Evolutionary conservation across 2,113 vertebrate species (phyloP).

Genomic region (Podiceps cristatus): DNA sequence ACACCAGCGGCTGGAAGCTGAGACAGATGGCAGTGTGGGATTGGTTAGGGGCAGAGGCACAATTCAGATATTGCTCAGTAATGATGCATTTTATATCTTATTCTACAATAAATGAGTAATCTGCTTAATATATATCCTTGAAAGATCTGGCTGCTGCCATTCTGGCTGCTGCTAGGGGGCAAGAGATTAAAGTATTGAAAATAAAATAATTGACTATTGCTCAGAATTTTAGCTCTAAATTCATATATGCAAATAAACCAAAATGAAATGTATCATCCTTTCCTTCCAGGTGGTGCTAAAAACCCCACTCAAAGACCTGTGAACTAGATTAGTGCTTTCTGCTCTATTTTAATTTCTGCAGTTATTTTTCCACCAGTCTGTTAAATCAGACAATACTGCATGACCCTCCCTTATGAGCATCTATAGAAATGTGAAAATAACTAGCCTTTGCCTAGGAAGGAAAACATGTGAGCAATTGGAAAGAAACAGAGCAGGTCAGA

Average conservation of each 20-base stretch:
- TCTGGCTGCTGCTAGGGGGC: neutral
- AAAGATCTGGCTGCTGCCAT: neutral
- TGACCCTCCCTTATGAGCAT: neutral
- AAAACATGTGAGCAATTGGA: neutral
- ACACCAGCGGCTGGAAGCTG: neutral
- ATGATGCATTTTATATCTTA: neutral
- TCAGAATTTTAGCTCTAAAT: neutral
- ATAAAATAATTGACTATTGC: neutral
- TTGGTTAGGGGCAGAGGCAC: neutral
- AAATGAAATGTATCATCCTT: neutral
- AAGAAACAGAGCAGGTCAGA: neutral
- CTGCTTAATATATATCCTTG: neutral
- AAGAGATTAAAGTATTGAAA: neutral
- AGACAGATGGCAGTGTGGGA: slow-evolving; percentile 33
- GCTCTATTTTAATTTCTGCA: neutral
- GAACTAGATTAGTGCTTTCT: neutral
- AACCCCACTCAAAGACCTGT: neutral
- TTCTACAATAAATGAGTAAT: slow-evolving; percentile 1
- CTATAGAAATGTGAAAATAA: neutral
- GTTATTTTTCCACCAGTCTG: neutral
- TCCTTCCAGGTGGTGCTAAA: neutral
- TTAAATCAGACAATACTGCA: neutral
- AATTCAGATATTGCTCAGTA: neutral
- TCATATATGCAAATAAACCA: neutral
- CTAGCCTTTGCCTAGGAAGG: neutral